A percentile compares a stretch with the other conserved stretches of the same genome.
Evolutionary conservation across 23 tunicate species (phyloP).

Genomic region (Clavelina lepadiformis): DNA sequence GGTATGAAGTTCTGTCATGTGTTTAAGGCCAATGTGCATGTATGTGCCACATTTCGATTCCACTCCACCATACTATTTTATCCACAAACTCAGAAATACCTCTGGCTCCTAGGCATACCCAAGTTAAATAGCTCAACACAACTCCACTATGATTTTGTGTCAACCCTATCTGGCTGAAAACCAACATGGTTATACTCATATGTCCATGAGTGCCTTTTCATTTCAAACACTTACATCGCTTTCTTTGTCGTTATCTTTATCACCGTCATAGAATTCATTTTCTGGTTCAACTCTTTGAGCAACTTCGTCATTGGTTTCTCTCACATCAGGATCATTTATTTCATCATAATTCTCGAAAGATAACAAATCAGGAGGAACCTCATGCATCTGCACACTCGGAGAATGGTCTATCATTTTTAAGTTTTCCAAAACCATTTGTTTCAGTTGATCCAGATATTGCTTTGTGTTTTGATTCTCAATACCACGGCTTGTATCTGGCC

Average conservation of each 20-base stretch:
- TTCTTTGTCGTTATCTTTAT: conserved; percentile 93
- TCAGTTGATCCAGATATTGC: conserved; percentile 80
- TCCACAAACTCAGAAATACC: no score
- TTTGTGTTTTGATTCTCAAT: conserved; percentile 94
- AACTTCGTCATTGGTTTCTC: conserved; percentile 26
- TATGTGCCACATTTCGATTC: no score
- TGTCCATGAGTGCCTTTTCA: no score
- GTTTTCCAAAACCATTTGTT: conserved; percentile 70
- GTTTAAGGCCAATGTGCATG: no score
- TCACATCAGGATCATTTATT: conserved; percentile 51
- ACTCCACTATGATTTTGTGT: no score
- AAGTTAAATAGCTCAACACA: no score
- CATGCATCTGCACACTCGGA: conserved; percentile 99
- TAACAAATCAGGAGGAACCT: conserved; percentile 96
- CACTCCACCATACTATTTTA: no score
- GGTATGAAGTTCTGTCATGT: no score
- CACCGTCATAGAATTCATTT: conserved; percentile 92
- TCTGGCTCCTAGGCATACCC: no score
- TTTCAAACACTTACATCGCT: conserved; percentile 90
- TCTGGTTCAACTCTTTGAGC: conserved; percentile 54
- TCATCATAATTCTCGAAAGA: conserved; percentile 89
- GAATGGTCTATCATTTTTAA: conserved; percentile 78
- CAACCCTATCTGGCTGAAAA: no score
- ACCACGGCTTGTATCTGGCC: conserved; percentile 94
- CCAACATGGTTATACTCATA: no score